These are phyloP conservation scores for Myotis yumanensis DNA, from an alignment of 2,113 vertebrate genomes.

Conservation along the genomic window DNA sequence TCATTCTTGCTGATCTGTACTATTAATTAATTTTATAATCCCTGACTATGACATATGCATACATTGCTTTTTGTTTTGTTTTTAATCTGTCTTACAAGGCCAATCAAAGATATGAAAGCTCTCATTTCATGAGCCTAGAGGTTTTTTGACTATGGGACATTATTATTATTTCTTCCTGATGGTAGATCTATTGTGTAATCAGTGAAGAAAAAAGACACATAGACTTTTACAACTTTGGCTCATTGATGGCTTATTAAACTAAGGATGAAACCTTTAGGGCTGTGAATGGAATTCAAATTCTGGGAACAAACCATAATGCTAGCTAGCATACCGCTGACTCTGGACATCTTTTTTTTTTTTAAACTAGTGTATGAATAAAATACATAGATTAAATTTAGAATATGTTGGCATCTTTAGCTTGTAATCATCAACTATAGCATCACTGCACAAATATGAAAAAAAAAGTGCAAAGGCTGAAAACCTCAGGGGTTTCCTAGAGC, in stretches of 20 bases:
- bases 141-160: neutral
- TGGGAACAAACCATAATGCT: neutral
- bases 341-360: conserved; percentile 59
- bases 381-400: conserved; percentile 76
- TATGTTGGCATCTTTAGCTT: conserved; percentile 73
- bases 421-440: conserved; percentile 73
- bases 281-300: neutral
- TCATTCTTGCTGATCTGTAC: neutral
- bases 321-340: neutral
- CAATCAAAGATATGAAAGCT: neutral
- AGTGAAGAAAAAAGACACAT: neutral
- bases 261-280: neutral
- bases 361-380: conserved; percentile 72
- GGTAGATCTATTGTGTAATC: neutral
- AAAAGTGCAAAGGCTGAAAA: neutral
- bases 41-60: neutral
- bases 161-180: neutral
- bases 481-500: neutral
- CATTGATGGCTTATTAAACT: neutral
- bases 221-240: neutral
- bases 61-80: neutral
- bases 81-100: conserved; percentile 28
- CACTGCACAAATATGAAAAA: conserved; percentile 73
- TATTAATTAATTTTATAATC: neutral
- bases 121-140: neutral